A percentile compares a stretch with the other conserved stretches of the same genome.
Evolutionary conservation across 2,888 invertebrate species (phyloP).

Genomic region (Drosophila mettleri): DNA sequence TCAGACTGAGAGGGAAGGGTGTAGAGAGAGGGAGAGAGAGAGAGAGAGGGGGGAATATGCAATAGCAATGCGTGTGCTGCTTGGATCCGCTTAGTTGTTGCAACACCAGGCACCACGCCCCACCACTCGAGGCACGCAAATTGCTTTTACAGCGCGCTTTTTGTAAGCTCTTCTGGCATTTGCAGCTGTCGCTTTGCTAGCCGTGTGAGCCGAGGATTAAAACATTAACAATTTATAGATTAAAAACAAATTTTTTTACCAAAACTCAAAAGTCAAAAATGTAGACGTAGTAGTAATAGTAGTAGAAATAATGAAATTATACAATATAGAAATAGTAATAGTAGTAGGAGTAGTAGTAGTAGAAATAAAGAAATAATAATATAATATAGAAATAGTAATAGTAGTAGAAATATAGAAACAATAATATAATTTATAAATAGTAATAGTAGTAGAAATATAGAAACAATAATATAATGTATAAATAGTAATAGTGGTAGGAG

Average conservation of each 20-base stretch:
- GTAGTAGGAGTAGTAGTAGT: not conserved
- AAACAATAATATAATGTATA: no score
- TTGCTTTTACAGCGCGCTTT: slow-evolving; percentile 57
- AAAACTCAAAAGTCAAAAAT: not conserved
- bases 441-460: not conserved
- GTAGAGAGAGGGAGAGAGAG: not conserved
- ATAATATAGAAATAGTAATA: not conserved
- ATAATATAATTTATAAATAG: not conserved
- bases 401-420: not conserved
- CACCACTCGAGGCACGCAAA: slow-evolving; percentile 38
- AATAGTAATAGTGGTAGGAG: no score
- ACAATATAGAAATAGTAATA: not conserved
- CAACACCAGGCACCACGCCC: slow-evolving; percentile 13
- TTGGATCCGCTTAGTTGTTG: slow-evolving; percentile 49
- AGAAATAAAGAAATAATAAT: not conserved
- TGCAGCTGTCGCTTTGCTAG: slow-evolving; percentile 19
- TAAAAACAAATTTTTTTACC: not conserved
- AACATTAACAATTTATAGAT: slow-evolving; percentile 13
- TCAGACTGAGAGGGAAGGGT: not conserved
- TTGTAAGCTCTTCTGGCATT: slow-evolving; percentile 55
- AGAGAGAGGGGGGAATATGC: slow-evolving; percentile 4
- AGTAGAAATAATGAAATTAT: not conserved
- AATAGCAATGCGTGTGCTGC: slow-evolving; percentile 34
- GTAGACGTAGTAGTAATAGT: no score
- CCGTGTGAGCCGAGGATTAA: slow-evolving; percentile 10